phyloP scores from a whole-genome alignment of 2,797 vertebrate genomes.

The Orientallactaga sibirica region DNA sequence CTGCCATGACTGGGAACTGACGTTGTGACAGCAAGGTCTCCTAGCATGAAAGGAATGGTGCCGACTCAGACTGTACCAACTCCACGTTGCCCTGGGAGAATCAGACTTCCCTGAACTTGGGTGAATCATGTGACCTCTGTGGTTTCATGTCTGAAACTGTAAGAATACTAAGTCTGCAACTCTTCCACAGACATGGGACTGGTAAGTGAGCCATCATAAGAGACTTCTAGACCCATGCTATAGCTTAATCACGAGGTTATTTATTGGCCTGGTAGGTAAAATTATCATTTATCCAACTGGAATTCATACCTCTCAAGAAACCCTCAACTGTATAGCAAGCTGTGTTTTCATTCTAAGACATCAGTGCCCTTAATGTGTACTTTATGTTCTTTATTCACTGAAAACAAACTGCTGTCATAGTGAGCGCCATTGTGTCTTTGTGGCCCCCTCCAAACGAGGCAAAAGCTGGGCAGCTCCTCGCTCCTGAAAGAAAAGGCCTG shows the following conservation, averaged over 20 bases:
- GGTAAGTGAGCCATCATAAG: neutral
- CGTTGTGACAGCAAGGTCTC: neutral
- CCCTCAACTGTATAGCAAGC: neutral
- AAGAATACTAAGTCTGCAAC: slow-evolving; percentile 11
- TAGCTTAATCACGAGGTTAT: neutral
- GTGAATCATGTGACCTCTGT: slow-evolving; percentile 32
- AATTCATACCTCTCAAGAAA: neutral
- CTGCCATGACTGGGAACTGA: neutral
- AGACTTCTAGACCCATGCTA: neutral
- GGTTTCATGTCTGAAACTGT: neutral
- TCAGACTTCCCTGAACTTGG: neutral
- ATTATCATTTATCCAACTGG: slow-evolving; percentile 15
- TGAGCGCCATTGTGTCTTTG: neutral
- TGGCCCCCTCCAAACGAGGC: neutral
- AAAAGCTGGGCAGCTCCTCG: slow-evolving; percentile 10
- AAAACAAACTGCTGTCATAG: slow-evolving; percentile 24
- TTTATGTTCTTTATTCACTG: neutral
- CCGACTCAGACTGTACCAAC: neutral
- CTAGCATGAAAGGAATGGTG: accelerated
- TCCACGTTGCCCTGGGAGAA: neutral
- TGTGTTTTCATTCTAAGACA: slow-evolving; percentile 26
- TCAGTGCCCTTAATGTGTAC: neutral
- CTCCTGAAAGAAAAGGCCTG: slow-evolving; percentile 53
- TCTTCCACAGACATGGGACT: neutral
- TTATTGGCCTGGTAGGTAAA: neutral